Evolutionary conservation across 2,113 vertebrate species (phyloP).

Genomic region (Apeltes quadracus): DNA sequence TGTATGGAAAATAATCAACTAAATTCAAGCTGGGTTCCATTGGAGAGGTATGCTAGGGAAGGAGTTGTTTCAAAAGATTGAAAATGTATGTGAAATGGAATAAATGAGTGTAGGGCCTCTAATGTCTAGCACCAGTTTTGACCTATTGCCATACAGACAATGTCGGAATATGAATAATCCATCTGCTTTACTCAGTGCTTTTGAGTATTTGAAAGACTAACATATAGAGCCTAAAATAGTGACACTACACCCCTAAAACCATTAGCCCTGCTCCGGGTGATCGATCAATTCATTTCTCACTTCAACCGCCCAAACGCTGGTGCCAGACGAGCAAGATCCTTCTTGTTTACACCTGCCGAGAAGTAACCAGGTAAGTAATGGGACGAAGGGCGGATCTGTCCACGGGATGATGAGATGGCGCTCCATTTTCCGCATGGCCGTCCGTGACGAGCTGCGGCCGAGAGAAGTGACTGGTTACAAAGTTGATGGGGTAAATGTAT

Average conservation of each 20-base stretch:
- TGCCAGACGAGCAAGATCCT: slow-evolving; percentile 14
- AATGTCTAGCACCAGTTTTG: no score
- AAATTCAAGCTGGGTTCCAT: neutral
- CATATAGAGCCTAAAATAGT: neutral
- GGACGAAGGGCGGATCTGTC: slow-evolving; percentile 34
- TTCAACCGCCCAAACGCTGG: slow-evolving; percentile 24
- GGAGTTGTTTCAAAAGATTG: neutral
- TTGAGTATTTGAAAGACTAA: neutral
- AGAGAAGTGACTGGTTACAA: slow-evolving; percentile 51
- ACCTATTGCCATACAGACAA: neutral
- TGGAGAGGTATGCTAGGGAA: neutral
- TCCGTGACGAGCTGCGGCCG: slow-evolving; percentile 25
- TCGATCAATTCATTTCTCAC: slow-evolving; percentile 37
- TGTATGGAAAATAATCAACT: neutral
- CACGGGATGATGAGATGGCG: slow-evolving; percentile 49
- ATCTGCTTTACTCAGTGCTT: neutral
- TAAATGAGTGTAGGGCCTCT: neutral
- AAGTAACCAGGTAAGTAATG: slow-evolving; percentile 60
- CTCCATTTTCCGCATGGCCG: slow-evolving; percentile 54
- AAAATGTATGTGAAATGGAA: neutral
- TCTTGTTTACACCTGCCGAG: slow-evolving; percentile 55
- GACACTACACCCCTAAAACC: neutral
- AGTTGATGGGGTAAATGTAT: slow-evolving; percentile 19
- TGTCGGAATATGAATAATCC: neutral
- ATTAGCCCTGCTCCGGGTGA: slow-evolving; percentile 25